Evolutionary conservation across 2,113 vertebrate genomes (phyloP).

Genomic region (Urocynchramus pylzowi): DNA sequence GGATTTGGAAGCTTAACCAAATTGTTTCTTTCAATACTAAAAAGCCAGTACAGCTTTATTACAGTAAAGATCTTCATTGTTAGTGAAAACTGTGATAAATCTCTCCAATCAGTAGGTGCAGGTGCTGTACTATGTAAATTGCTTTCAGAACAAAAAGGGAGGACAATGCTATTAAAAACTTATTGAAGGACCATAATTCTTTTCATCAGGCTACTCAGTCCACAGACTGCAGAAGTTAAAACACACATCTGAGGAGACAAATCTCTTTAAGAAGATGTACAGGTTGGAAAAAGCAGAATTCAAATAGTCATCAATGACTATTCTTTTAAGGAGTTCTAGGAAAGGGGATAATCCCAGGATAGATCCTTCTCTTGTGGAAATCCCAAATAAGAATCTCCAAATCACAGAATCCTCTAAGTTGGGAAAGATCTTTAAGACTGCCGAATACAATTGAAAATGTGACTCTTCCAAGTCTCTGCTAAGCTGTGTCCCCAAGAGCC

Average conservation of each 20-base stretch:
- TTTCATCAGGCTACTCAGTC: background rate
- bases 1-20: background rate
- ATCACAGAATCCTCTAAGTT: background rate
- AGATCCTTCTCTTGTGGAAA: background rate
- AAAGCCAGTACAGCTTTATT: background rate
- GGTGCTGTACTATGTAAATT: background rate
- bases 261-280: background rate
- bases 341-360: background rate
- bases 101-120: background rate
- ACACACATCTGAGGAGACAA: background rate
- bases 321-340: background rate
- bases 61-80: background rate
- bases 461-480: background rate
- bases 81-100: background rate
- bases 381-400: background rate
- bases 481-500: too few relatives aligned
- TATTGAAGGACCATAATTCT: background rate
- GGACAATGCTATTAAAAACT: background rate
- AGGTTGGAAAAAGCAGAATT: background rate
- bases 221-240: background rate
- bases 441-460: background rate
- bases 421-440: background rate
- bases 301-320: background rate
- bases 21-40: background rate
- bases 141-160: background rate